Evolutionary conservation across 2,888 invertebrate genomes (phyloP).

Genomic region (Phaonia tiefii): DNA sequence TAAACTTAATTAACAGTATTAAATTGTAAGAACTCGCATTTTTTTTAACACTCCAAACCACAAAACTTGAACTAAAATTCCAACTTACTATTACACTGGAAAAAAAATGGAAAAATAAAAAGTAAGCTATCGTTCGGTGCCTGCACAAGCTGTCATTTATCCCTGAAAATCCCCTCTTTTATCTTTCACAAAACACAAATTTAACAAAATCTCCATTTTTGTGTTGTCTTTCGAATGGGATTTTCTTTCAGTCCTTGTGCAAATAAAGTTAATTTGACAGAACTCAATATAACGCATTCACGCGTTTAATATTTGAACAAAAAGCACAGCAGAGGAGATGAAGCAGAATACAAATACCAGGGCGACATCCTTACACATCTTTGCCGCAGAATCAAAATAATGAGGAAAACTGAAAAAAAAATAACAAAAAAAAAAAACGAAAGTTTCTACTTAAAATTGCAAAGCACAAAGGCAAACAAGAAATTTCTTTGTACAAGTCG

Average conservation of each 20-base stretch:
- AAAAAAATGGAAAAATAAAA: no score
- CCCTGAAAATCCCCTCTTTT: not conserved
- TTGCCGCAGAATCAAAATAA: not conserved
- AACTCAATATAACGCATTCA: slow-evolving; percentile 48
- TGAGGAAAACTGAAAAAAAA: not conserved
- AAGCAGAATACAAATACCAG: not conserved
- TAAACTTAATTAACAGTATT: no score
- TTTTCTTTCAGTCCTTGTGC: not conserved
- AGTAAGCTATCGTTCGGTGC: no score
- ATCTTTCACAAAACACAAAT: not conserved
- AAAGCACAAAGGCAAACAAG: slow-evolving; percentile 29
- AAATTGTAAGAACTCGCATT: no score
- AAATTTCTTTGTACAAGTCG: not conserved
- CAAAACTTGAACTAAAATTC: no score
- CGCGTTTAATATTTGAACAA: slow-evolving; percentile 38
- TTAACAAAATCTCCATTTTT: slow-evolving; percentile 8
- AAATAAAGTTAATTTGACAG: slow-evolving; percentile 55
- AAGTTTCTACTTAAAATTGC: slow-evolving; percentile 34
- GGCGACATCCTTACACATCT: not conserved
- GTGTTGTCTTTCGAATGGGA: slow-evolving; percentile 3
- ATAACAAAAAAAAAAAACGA: not conserved
- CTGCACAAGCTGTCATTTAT: not conserved
- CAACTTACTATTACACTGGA: no score
- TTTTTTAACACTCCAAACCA: no score
- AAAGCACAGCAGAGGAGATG: not conserved